These are phyloP conservation scores for Hoplias malabaricus DNA, from an alignment of 2,113 vertebrate genomes.

Conservation along the genomic window DNA sequence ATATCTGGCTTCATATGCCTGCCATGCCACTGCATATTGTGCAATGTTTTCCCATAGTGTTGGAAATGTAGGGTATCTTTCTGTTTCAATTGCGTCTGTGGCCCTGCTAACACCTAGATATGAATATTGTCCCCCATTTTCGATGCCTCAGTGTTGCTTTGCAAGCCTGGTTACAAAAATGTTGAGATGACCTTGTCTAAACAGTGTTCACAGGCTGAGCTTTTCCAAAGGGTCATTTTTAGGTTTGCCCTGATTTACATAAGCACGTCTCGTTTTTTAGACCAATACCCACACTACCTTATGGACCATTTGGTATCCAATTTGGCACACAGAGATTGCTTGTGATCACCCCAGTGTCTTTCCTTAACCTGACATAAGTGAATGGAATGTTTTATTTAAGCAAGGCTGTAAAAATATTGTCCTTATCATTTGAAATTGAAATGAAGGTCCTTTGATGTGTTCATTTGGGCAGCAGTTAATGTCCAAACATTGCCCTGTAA, in stretches of 20 bases:
- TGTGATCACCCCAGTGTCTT: not conserved
- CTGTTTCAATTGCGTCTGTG: slow-evolving; percentile 24
- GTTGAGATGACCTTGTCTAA: not conserved
- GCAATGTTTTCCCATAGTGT: slow-evolving; percentile 17
- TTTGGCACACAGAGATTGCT: not conserved
- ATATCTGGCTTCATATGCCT: slow-evolving; percentile 19
- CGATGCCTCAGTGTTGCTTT: slow-evolving; percentile 23
- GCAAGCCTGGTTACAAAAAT: slow-evolving; percentile 5
- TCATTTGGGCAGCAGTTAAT: slow-evolving; percentile 8
- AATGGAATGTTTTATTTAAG: not conserved
- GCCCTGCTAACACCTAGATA: slow-evolving; percentile 30
- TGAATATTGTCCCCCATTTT: slow-evolving; percentile 30
- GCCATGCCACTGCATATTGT: slow-evolving; percentile 21
- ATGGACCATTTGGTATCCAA: slow-evolving; percentile 35
- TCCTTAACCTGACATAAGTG: not conserved
- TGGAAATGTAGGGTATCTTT: slow-evolving; percentile 32
- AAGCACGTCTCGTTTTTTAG: not conserved
- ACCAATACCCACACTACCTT: slow-evolving; percentile 27
- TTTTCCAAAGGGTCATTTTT: slow-evolving; percentile 3
- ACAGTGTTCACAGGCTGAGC: slow-evolving; percentile 16
- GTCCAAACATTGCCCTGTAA: slow-evolving; percentile 29
- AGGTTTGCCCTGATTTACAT: not conserved
- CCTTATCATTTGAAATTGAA: slow-evolving; percentile 5
- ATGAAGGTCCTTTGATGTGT: not conserved
- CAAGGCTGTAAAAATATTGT: slow-evolving; percentile 2